phyloP scores from a whole-genome alignment of 2,797 vertebrate genomes.

The Poeciliopsis infans region DNA sequence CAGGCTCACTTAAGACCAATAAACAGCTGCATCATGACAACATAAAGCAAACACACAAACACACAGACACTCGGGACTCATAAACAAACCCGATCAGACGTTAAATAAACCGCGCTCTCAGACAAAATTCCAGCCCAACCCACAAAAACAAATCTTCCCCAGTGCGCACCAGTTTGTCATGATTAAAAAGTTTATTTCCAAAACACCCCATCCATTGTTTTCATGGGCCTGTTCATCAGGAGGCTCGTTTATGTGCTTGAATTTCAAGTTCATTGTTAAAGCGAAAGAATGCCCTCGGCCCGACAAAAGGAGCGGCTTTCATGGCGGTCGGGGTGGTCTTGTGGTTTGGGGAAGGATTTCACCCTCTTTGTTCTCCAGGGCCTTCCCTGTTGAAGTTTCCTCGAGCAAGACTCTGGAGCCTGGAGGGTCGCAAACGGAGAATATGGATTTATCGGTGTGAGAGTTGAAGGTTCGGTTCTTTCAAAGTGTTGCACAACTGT shows the following conservation, averaged over 20 bases:
- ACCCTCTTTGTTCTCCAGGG: conserved; percentile 42
- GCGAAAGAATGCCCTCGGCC: conserved; percentile 24
- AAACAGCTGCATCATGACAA: conserved; percentile 15
- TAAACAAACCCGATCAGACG: conserved; percentile 59
- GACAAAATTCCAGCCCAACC: conserved; percentile 47
- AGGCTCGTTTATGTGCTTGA: conserved; percentile 9
- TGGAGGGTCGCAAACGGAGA: background rate
- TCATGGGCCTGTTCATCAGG: conserved; percentile 27
- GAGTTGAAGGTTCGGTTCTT: conserved; percentile 33
- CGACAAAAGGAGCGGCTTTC: conserved; percentile 34
- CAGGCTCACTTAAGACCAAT: conserved; percentile 15
- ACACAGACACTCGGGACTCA: conserved; percentile 36
- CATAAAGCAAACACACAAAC: conserved; percentile 15
- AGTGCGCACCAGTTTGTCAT: conserved; percentile 13
- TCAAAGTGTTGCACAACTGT: conserved; percentile 56
- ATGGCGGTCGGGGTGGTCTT: conserved; percentile 53
- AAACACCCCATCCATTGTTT: conserved; percentile 54
- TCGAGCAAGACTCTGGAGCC: conserved; percentile 21
- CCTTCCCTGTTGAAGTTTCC: conserved; percentile 31
- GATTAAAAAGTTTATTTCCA: conserved; percentile 47
- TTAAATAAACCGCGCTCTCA: conserved; percentile 55
- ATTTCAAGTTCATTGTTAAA: conserved; percentile 49
- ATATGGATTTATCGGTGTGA: conserved; percentile 2
- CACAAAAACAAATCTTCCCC: conserved; percentile 46
- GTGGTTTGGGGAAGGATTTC: conserved; percentile 39